Percentiles rank a stretch among this genome's conserved stretches.
These are phyloP conservation scores for Rhinichthys klamathensis DNA, from an alignment of 2,113 vertebrate species.

Conservation along the genomic window DNA sequence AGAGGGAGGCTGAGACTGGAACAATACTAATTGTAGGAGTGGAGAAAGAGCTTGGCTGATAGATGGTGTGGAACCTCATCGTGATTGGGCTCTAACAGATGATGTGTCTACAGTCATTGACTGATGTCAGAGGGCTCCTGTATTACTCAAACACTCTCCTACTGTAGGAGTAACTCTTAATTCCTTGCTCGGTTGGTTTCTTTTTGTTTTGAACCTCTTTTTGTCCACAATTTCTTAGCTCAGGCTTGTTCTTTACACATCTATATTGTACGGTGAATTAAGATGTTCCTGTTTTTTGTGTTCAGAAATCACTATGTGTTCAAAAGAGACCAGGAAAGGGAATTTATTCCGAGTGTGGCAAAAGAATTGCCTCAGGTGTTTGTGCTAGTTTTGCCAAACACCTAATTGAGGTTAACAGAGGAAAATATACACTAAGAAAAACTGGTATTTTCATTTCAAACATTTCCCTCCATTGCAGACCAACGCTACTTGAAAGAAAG, in stretches of 20 bases:
- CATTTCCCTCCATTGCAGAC: not conserved
- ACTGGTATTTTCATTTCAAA: not conserved
- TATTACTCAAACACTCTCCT: constrained; percentile 43
- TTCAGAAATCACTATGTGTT: not conserved
- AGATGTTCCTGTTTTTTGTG: not conserved
- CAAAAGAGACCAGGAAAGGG: not conserved
- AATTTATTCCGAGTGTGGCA: not conserved
- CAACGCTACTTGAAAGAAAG: not conserved
- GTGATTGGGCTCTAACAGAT: constrained; percentile 63
- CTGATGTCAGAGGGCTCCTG: constrained; percentile 47
- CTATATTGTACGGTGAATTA: not conserved
- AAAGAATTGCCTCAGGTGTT: not conserved
- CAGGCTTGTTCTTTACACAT: not conserved
- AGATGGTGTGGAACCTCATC: constrained; percentile 53
- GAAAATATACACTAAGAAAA: no score
- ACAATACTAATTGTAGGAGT: constrained; percentile 57
- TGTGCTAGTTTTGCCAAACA: no score
- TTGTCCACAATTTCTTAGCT: not conserved
- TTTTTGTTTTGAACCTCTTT: constrained; percentile 34
- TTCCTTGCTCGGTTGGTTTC: constrained; percentile 21
- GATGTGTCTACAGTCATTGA: constrained; percentile 45
- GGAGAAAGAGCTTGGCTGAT: constrained; percentile 56
- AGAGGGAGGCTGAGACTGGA: constrained; percentile 57
- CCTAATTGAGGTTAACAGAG: no score
- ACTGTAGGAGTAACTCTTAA: constrained; percentile 33